Percentiles rank a stretch among this genome's conserved stretches.
Evolutionary conservation across 2,888 invertebrate species (phyloP).

Genomic region (Hololepta plana): DNA sequence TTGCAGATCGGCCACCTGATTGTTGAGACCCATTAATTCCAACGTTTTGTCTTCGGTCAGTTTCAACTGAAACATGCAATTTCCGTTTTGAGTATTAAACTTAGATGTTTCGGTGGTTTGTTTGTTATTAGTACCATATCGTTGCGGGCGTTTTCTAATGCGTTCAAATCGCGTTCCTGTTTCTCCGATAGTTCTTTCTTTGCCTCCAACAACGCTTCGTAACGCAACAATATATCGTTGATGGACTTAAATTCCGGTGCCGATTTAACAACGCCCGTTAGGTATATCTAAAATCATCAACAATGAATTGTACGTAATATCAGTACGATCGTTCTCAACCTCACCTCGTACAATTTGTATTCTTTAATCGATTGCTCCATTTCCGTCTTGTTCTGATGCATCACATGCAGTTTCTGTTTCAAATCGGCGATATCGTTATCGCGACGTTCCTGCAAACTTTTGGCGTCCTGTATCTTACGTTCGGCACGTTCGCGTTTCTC

Average conservation of each 20-base stretch:
- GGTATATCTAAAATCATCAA: conserved; percentile 30
- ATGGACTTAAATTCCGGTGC: conserved; percentile 38
- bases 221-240: conserved; percentile 41
- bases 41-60: conserved; percentile 42
- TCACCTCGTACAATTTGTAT: conserved; percentile 39
- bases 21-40: conserved; percentile 43
- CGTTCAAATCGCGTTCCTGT: conserved; percentile 35
- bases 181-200: conserved; percentile 34
- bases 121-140: conserved; percentile 28
- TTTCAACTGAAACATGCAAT: conserved; percentile 21
- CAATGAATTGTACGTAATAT: conserved; percentile 3
- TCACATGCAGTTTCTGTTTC: conserved; percentile 27
- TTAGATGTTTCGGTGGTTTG: background rate
- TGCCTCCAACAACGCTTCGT: conserved; percentile 41
- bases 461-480: conserved; percentile 37
- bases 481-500: conserved; percentile 44
- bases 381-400: conserved; percentile 30
- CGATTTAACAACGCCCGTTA: conserved; percentile 35
- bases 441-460: conserved; percentile 29
- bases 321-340: background rate
- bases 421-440: conserved; percentile 34
- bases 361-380: conserved; percentile 39
- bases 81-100: conserved; percentile 1
- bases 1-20: conserved; percentile 39
- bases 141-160: conserved; percentile 36